Base-by-base conservation (phyloP, 2,113 vertebrate genomes). In the Barbus barbus region DNA sequence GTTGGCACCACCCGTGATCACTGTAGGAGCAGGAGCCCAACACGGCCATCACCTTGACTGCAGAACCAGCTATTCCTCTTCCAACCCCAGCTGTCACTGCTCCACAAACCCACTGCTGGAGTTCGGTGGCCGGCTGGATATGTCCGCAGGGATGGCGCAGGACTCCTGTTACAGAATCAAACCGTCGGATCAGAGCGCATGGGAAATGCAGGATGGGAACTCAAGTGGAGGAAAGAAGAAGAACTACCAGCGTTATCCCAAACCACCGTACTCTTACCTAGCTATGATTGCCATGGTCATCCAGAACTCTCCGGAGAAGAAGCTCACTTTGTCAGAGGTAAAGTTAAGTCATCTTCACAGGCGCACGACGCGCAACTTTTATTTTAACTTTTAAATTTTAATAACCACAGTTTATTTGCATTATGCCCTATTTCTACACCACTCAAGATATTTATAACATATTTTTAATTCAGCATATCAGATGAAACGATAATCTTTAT, bases 271-370 rank as follows among this genome's bases (percentile, higher is more conserved):
- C 89, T 96, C 96, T 4, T 98, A 97, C 91, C 92, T 97, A 48
- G 96, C 96, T 6, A 96, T 98, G 95, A 97, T 97, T 12, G 95
- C 96, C 26, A 93, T 98, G 92, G 97, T 96, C 75, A 97, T 97
- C 88, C 96, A 96, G 84, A 94, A 94, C 14, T 95, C 96, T 0
- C 94, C 96, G 4, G 95, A 95, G 83, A 95, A 95, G 92, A 95
- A 93, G 81, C 93, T 98, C 36, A 97, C 96, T 8, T 88, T 98
- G 67, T 95, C 95, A 6, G 95, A 98, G 96, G 97, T 98, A 92
- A 90, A 98, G 96, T 96, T 98, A 92, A 90, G 91, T 36, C 33
- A 51, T 20, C 63, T 65, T 56, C 77, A 9, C 7, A 28, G 9
- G 41, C 4, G n/a, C 12, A 11, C 22, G 3, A 7, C 16, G 67